Conservation (phyloP, 2,113 vertebrate genomes). For the Eulemur macaco region DNA sequence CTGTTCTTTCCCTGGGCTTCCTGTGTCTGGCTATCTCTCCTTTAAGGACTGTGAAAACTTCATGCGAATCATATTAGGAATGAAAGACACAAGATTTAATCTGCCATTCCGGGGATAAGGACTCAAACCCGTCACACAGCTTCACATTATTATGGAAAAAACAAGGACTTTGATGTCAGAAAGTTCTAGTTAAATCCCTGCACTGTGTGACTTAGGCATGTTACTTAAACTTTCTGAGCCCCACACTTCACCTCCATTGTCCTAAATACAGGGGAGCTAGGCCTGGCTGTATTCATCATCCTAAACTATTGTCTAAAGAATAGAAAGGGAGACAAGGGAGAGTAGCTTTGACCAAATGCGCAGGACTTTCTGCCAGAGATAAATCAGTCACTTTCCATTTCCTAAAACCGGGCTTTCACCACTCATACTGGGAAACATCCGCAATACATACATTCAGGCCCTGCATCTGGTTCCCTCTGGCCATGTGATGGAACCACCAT, state of each 20-base stretch:
- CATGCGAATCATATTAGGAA: background rate
- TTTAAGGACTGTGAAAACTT: background rate
- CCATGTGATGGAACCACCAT: background rate
- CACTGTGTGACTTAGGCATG: background rate
- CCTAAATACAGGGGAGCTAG: background rate
- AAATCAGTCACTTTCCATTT: slow-evolving; percentile 27
- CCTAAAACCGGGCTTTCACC: slow-evolving; percentile 37
- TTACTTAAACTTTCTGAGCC: background rate
- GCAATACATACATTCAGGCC: background rate
- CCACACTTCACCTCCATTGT: background rate
- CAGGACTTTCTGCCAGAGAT: background rate
- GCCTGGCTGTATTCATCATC: background rate
- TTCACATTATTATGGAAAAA: background rate
- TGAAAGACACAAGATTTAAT: background rate
- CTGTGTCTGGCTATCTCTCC: background rate
- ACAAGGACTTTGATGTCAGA: background rate
- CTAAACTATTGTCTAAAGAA: background rate
- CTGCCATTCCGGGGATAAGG: background rate
- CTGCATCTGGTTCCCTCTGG: background rate
- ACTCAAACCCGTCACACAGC: background rate
- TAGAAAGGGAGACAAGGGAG: background rate
- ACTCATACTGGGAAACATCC: background rate
- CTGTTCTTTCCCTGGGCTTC: background rate
- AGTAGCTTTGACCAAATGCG: background rate
- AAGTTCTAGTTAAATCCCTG: background rate